Evolutionary conservation across 2,888 invertebrate genomes (phyloP).

Genomic region (Pogonocherus hispidulus): DNA sequence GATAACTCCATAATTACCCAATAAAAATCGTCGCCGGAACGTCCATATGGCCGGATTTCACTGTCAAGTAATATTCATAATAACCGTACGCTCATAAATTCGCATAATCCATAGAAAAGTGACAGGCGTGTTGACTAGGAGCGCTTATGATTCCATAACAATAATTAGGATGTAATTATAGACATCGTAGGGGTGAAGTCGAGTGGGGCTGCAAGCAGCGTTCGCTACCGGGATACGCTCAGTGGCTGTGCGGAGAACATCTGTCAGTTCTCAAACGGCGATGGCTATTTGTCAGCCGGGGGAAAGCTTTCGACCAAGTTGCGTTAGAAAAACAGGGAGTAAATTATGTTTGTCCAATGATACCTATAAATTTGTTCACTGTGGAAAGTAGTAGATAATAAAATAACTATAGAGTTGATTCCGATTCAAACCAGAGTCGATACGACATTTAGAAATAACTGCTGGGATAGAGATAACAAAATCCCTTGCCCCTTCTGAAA

Average conservation of each 20-base stretch:
- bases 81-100: conserved; percentile 47
- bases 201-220: conserved; percentile 43
- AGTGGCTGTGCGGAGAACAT: conserved; percentile 46
- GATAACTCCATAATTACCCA: conserved; percentile 30
- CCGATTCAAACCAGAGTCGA: no score
- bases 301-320: not conserved
- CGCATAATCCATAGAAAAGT: conserved; percentile 49
- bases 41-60: conserved; percentile 47
- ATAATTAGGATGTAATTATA: conserved; percentile 59
- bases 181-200: conserved; percentile 50
- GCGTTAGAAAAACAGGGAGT: not conserved
- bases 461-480: no score
- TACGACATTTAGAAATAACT: no score
- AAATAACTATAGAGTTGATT: no score
- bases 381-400: no score
- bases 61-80: conserved; percentile 34
- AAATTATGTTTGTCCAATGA: no score
- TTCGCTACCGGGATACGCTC: conserved; percentile 44
- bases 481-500: no score
- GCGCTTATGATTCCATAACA: conserved; percentile 57
- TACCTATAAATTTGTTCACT: no score
- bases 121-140: conserved; percentile 56
- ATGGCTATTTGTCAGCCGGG: conserved; percentile 21
- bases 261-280: conserved; percentile 50
- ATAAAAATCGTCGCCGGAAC: conserved; percentile 34